These are phyloP conservation scores for Epirrita christyi DNA, from an alignment of 2,888 invertebrate genomes.

Conservation along the genomic window DNA sequence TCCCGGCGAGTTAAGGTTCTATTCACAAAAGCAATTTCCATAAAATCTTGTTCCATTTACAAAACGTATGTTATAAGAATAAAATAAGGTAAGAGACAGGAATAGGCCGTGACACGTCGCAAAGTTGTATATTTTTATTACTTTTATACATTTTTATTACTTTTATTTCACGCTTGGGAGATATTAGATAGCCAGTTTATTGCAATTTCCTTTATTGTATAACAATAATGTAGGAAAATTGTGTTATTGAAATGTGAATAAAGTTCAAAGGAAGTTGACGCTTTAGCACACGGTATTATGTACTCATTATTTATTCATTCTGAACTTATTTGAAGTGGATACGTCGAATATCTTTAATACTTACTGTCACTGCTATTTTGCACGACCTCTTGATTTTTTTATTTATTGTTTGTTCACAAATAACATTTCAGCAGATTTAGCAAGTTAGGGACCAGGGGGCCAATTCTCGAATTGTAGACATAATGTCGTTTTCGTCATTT, in stretches of 20 bases:
- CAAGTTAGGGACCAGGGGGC: too few species aligned
- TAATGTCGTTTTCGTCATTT: too few species aligned
- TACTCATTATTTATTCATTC: background rate
- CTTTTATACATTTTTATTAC: constrained; percentile 31
- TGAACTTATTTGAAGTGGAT: too few species aligned
- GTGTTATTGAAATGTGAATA: constrained; percentile 4
- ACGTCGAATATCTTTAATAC: too few species aligned
- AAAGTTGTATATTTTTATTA: constrained; percentile 37
- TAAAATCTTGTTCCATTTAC: constrained; percentile 17
- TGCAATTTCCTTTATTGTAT: constrained; percentile 24
- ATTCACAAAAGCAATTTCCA: background rate
- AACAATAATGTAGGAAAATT: constrained; percentile 22
- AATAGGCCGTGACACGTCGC: constrained; percentile 34
- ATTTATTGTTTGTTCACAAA: background rate
- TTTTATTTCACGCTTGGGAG: constrained; percentile 36
- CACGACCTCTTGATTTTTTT: background rate
- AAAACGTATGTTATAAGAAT: constrained; percentile 1
- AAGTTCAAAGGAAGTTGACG: background rate
- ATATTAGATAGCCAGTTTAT: constrained; percentile 35
- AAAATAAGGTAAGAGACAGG: constrained; percentile 11
- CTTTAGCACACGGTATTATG: background rate
- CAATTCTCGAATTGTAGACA: too few species aligned
- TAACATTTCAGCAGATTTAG: background rate
- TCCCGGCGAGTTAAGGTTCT: background rate
- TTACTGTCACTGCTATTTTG: background rate